phyloP scores from a whole-genome alignment of 2,888 invertebrate genomes.

The Lasius fuliginosus region DNA sequence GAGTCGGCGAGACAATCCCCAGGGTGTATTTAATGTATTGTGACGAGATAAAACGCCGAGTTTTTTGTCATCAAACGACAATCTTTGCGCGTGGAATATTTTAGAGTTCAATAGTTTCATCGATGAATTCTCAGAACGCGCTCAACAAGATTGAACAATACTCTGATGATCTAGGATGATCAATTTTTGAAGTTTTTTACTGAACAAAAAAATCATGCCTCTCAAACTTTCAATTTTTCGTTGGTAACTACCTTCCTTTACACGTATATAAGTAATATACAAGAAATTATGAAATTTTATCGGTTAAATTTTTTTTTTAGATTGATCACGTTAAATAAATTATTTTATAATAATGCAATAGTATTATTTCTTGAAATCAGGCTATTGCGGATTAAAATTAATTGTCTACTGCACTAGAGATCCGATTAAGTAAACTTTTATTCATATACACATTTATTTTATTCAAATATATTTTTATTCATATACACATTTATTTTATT shows the following conservation, averaged over 20 bases:
- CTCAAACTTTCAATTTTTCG: neutral
- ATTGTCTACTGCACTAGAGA: neutral
- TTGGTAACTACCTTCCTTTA: neutral
- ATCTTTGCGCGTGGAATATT: conserved; percentile 78
- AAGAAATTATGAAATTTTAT: conserved; percentile 1
- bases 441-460: neutral
- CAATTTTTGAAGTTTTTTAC: neutral
- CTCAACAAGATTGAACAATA: conserved; percentile 76
- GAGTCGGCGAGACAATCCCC: conserved; percentile 62
- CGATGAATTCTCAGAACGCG: conserved; percentile 75
- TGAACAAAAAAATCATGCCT: neutral
- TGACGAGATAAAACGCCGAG: conserved; percentile 59
- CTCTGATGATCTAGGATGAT: conserved; percentile 44
- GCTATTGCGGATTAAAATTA: neutral
- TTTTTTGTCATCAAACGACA: conserved; percentile 34
- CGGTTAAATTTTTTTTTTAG: neutral
- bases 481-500: neutral
- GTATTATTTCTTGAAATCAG: neutral
- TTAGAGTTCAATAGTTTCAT: conserved; percentile 76
- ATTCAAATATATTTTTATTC: no score
- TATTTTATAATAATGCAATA: neutral
- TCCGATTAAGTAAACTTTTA: neutral
- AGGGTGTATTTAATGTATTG: conserved; percentile 61
- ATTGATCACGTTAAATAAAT: neutral
- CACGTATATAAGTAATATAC: neutral